A percentile compares a stretch with the other conserved stretches of the same genome.
These are phyloP conservation scores for Siphamia tubifer DNA, from an alignment of 2,113 vertebrate genomes.

Conservation along the genomic window DNA sequence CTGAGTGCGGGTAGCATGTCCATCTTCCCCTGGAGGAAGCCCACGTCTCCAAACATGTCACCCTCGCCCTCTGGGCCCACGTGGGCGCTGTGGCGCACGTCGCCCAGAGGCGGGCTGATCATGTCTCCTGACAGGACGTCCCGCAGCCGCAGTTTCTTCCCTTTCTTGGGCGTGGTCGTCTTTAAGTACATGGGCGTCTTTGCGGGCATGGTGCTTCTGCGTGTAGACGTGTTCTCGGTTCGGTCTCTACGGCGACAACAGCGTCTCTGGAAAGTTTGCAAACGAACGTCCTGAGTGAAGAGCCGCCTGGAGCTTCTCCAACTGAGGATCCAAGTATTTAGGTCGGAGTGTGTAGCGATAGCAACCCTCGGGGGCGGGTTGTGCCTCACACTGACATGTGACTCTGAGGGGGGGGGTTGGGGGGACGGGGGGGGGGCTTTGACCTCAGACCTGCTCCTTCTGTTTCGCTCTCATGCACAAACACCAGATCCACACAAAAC, in stretches of 20 bases:
- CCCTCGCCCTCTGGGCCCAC: conserved; percentile 78
- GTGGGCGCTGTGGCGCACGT: conserved; percentile 84
- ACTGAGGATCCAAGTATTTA: conserved; percentile 20
- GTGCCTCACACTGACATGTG: conserved; percentile 55
- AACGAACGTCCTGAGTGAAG: not conserved
- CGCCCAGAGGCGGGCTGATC: conserved; percentile 86
- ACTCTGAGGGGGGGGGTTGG: conserved; percentile 7
- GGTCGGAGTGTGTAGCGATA: conserved; percentile 22
- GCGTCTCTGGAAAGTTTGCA: not conserved
- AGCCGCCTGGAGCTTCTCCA: not conserved
- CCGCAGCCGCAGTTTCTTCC: conserved; percentile 79
- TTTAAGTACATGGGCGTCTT: conserved; percentile 87
- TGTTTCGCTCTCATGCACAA: conserved; percentile 27
- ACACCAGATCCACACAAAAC: conserved; percentile 37
- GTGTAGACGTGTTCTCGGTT: conserved; percentile 3
- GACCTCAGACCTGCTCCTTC: conserved; percentile 51
- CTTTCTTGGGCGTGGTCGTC: conserved; percentile 80
- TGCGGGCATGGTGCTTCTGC: conserved; percentile 79
- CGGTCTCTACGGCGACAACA: not conserved
- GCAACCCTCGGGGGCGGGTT: not conserved
- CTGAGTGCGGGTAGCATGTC: conserved; percentile 75
- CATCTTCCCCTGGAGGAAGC: conserved; percentile 83
- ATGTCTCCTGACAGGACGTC: conserved; percentile 84
- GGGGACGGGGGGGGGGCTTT: conserved; percentile 21
- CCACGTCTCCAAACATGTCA: conserved; percentile 86